Evolutionary conservation across 2,113 vertebrate species (phyloP).

Genomic region (Abramis brama): DNA sequence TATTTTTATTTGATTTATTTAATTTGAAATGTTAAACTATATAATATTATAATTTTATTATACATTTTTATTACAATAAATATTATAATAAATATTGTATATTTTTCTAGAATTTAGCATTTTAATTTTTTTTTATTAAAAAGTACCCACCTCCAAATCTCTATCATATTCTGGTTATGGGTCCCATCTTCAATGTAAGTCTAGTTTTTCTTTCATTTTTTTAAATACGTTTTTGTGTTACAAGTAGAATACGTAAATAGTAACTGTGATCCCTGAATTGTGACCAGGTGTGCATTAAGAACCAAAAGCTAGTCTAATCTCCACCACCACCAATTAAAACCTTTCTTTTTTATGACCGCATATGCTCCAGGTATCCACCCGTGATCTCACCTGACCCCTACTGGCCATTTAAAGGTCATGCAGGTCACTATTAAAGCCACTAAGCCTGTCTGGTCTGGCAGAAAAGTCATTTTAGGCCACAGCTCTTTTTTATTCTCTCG

Average conservation of each 20-base stretch:
- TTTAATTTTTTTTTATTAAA: too few species aligned
- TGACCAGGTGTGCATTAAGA: background rate
- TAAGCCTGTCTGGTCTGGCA: background rate
- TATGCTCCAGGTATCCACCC: slow-evolving; percentile 61
- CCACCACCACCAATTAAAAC: background rate
- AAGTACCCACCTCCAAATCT: background rate
- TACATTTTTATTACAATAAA: background rate
- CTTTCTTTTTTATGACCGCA: slow-evolving; percentile 58
- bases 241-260: background rate
- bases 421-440: slow-evolving; percentile 50
- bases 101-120: background rate
- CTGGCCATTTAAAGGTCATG: slow-evolving; percentile 18
- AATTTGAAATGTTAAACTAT: background rate
- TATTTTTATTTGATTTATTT: background rate
- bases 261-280: background rate
- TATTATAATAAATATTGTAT: background rate
- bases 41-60: too few species aligned
- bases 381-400: slow-evolving; percentile 53
- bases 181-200: background rate
- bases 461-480: slow-evolving; percentile 36
- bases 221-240: background rate
- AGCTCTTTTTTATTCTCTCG: slow-evolving; percentile 43
- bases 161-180: background rate
- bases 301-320: background rate
- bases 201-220: background rate